phyloP scores from a whole-genome alignment of 2,888 invertebrate genomes.

The Lamellibrachia columna region DNA sequence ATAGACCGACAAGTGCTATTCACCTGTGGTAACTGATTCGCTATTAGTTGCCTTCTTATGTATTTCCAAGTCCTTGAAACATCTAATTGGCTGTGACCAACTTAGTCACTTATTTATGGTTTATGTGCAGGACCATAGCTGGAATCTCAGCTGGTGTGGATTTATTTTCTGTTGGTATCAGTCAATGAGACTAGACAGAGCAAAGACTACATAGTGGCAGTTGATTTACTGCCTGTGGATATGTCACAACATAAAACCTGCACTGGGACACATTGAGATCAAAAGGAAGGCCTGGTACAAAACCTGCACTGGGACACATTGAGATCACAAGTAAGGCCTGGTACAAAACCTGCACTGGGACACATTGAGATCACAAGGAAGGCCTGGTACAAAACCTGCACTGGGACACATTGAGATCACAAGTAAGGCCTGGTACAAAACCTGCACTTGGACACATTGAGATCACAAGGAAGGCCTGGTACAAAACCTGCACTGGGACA shows the following conservation, averaged over 20 bases:
- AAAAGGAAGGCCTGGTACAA: no score
- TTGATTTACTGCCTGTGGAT: neutral
- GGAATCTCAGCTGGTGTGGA: neutral
- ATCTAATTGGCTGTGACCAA: neutral
- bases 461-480: no score
- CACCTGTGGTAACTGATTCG: neutral
- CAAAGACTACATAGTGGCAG: neutral
- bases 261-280: no score
- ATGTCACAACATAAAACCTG: neutral
- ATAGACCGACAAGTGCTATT: neutral
- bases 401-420: no score
- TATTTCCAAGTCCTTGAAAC: neutral
- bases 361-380: no score
- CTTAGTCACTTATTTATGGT: neutral
- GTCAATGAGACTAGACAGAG: neutral
- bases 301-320: no score
- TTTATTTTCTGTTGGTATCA: neutral
- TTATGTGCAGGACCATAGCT: neutral
- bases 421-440: neutral
- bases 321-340: no score
- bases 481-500: no score
- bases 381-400: no score
- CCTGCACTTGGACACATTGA: neutral
- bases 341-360: no score
- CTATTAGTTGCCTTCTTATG: neutral